Conservation (phyloP, 2,797 vertebrate species). For the Tympanoctomys barrerae region DNA sequence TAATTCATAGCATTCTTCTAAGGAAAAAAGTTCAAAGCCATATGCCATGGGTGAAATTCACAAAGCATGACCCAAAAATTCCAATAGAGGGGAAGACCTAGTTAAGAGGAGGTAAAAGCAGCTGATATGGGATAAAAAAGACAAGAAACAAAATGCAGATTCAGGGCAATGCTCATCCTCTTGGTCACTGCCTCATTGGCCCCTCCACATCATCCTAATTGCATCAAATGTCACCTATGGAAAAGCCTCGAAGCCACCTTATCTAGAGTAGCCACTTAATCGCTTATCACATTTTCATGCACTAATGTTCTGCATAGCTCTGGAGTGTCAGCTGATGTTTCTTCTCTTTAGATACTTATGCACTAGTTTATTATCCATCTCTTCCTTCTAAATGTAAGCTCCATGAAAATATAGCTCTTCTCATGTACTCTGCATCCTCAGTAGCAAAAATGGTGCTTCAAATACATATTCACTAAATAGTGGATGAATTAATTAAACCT, state of each 20-base stretch:
- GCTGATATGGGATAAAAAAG: not conserved
- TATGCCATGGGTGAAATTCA: not conserved
- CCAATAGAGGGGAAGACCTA: not conserved
- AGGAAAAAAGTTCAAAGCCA: not conserved
- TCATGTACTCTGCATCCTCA: constrained; percentile 26
- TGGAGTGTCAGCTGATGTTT: not conserved
- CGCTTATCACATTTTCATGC: not conserved
- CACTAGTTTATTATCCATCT: not conserved
- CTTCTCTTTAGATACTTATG: not conserved
- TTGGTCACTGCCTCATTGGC: not conserved
- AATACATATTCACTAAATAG: not conserved
- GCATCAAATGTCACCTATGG: not conserved
- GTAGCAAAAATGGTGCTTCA: constrained; percentile 1
- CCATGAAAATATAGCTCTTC: not conserved
- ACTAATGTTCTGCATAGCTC: constrained; percentile 1
- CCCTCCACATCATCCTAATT: not conserved
- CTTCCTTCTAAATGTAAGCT: not conserved
- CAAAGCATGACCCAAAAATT: constrained; percentile 32
- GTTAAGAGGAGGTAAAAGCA: constrained; percentile 3
- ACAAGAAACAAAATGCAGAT: not conserved
- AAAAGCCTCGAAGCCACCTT: not conserved
- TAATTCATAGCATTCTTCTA: not conserved
- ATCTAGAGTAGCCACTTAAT: not conserved
- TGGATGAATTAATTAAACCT: constrained; percentile 11
- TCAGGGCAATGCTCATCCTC: not conserved